These are phyloP conservation scores for Lampris incognitus DNA, from an alignment of 2,113 vertebrate species.

Conservation along the genomic window DNA sequence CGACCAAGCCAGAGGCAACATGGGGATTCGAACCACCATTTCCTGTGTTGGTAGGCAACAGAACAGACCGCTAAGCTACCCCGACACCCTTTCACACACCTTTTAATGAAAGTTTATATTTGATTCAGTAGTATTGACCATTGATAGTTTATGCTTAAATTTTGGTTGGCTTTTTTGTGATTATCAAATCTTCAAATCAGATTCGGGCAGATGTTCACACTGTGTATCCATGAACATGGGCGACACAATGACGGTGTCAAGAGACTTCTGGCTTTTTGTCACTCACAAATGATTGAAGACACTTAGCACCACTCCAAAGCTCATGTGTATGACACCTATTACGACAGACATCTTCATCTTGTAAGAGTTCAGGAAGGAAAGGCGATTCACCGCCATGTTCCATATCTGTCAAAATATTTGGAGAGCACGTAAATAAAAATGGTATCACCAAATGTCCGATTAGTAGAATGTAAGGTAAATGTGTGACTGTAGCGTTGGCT, in stretches of 20 bases:
- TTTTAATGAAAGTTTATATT: too few relatives aligned
- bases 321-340: slow-evolving; percentile 95
- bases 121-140: too few relatives aligned
- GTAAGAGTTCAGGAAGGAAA: slow-evolving; percentile 97
- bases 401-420: slow-evolving; percentile 84
- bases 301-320: slow-evolving; percentile 92
- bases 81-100: too few relatives aligned
- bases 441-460: background rate
- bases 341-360: slow-evolving; percentile 99
- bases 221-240: too few relatives aligned
- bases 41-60: too few relatives aligned
- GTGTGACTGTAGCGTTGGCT: background rate
- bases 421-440: slow-evolving; percentile 10
- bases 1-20: too few relatives aligned
- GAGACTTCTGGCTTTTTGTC: background rate
- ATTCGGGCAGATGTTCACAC: too few relatives aligned
- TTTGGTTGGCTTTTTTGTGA: too few relatives aligned
- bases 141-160: too few relatives aligned
- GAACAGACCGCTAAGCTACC: too few relatives aligned
- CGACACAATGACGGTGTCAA: background rate
- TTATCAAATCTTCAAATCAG: too few relatives aligned
- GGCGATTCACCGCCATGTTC: slow-evolving; percentile 95
- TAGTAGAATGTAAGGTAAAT: background rate
- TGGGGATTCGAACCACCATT: too few relatives aligned
- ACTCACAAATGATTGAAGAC: slow-evolving; percentile 97